Evolutionary conservation across 1,140 invertebrate genomes (phyloP), one percentile per base, ranked within the genome.

Genomic region (Brachionus plicatilis): DNA sequence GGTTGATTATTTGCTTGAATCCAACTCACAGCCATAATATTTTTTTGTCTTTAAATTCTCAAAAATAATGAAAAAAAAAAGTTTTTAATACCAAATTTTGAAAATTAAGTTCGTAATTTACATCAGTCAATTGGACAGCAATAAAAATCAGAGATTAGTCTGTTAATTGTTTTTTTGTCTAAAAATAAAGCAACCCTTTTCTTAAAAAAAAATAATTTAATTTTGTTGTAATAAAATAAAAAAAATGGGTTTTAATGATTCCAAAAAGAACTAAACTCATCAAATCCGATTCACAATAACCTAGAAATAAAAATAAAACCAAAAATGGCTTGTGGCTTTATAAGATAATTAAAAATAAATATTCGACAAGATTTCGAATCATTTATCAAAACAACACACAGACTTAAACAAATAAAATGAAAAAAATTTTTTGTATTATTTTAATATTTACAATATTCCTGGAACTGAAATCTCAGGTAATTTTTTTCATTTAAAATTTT

Each of bases 251-350:
- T 72, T 72, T 43, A 11, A 20, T 72, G 68, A 72, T 72, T 37
- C 8, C 41, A 72, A 41, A 72, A 8, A 68, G 29, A 29, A 37
- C 7, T 9, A 9, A 60, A 20, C 9, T 60, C 20, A 20, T 60
- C 53, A 60, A 60, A 47, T 12, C 14, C 6, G 9, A 72, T 72
- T 72, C 68, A 72, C 29, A 68, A 72, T 72, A 72, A 72, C 68
- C 68, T 43, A 72, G 27, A 66, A 66, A 66, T 66, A 66, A 68
- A 68, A 12, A 29, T 68, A 17, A 37, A 65, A 65, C 17, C n/a
- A 33, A 68, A 72, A 45, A 72, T 41, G n/a, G 33, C 68, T 72
- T 20, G 11, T 72, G 68, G 68, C 68, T 72, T n/a, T 68, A n/a
- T 33, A 3, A 72, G n/a, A 43, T 20, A 9, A 72, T 41, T 11